phyloP scores from a whole-genome alignment of 2,113 vertebrate genomes.

The Aramus guarauna region DNA sequence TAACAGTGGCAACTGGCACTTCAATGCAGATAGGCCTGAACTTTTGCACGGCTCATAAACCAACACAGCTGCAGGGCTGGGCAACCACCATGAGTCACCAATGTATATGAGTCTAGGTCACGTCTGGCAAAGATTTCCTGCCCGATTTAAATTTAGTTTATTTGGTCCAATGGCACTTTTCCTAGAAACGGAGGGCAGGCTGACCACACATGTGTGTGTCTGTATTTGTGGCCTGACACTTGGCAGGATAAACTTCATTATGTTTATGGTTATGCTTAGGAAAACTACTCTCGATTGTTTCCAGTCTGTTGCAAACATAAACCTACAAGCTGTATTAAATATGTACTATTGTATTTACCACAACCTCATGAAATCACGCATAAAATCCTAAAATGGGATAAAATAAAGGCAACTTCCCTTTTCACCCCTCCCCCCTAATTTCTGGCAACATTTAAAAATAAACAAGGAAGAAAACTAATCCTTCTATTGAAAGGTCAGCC shows the following conservation, averaged over 20 bases:
- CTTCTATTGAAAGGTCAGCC: not conserved
- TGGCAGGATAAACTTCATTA: constrained; percentile 42
- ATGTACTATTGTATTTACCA: constrained; percentile 23
- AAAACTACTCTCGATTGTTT: constrained; percentile 43
- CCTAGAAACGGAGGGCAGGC: not conserved
- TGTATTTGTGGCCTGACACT: constrained; percentile 42
- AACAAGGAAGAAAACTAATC: constrained; percentile 4
- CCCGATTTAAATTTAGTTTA: not conserved
- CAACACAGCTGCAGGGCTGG: not conserved
- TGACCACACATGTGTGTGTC: constrained; percentile 28
- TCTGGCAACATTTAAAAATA: constrained; percentile 12
- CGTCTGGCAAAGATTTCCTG: constrained; percentile 33
- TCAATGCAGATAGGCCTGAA: not conserved
- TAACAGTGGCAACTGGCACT: not conserved
- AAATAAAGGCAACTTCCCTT: constrained; percentile 4
- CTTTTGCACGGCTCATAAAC: not conserved
- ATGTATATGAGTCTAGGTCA: not conserved
- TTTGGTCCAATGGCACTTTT: not conserved
- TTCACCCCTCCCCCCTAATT: not conserved
- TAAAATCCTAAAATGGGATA: constrained; percentile 42
- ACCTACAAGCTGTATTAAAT: constrained; percentile 48
- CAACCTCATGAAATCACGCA: constrained; percentile 32
- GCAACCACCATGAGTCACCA: not conserved
- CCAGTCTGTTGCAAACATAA: constrained; percentile 46
- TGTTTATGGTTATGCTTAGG: constrained; percentile 36